Conservation (phyloP, 1,140 invertebrate species). For the Zaprionus gabonicus region DNA sequence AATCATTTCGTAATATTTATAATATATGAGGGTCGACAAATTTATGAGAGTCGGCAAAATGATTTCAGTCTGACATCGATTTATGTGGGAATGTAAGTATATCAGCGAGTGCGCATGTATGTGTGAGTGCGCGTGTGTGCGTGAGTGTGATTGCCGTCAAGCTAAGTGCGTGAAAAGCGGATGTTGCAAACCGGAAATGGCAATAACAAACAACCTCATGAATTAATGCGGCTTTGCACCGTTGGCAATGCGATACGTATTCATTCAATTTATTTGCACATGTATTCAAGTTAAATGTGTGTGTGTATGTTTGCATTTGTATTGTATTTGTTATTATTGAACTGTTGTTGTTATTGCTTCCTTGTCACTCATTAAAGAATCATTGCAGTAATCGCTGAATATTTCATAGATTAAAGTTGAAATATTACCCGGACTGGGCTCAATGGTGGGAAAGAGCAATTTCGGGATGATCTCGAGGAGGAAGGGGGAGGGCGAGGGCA, state of each 20-base stretch:
- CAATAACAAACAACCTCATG: conserved; percentile 72
- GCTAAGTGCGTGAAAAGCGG: conserved; percentile 66
- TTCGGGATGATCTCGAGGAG: not conserved
- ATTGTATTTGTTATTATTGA: conserved; percentile 37
- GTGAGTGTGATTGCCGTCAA: conserved; percentile 34
- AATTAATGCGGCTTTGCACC: conserved; percentile 69
- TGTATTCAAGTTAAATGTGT: not conserved
- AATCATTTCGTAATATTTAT: conserved; percentile 19
- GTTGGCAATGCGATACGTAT: conserved; percentile 39
- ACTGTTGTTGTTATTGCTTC: conserved; percentile 27
- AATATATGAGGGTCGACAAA: conserved; percentile 4
- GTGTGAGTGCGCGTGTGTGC: conserved; percentile 10
- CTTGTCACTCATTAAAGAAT: conserved; percentile 22
- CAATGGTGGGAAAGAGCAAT: not conserved
- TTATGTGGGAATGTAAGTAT: conserved; percentile 10
- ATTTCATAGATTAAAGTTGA: conserved; percentile 22
- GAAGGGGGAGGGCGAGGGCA: not conserved
- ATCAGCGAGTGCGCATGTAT: not conserved
- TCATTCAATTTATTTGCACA: conserved; percentile 11
- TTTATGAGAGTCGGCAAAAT: conserved; percentile 37
- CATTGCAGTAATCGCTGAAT: conserved; percentile 25
- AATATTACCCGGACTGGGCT: conserved; percentile 3
- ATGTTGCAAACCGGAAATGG: conserved; percentile 74
- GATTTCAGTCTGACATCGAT: conserved; percentile 18
- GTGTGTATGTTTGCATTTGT: conserved; percentile 33